Percentiles rank a stretch among this genome's conserved stretches.
phyloP scores from a whole-genome alignment of 2,113 vertebrate genomes.

The Malaclemys terrapin region DNA sequence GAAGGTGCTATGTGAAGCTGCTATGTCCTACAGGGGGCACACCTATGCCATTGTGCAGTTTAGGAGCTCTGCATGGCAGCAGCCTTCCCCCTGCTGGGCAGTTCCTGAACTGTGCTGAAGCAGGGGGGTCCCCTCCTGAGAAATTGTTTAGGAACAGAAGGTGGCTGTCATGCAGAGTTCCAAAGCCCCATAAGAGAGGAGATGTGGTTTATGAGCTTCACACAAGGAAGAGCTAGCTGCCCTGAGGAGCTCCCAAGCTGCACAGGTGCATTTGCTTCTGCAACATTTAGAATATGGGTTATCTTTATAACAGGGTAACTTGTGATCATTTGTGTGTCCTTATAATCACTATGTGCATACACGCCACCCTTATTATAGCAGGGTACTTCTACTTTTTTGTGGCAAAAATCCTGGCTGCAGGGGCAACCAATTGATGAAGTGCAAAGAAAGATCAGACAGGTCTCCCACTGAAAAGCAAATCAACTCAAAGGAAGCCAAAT shows the following conservation, averaged over 20 bases:
- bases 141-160: neutral
- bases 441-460: neutral
- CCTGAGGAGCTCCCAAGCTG: neutral
- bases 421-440: neutral
- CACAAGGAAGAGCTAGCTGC: neutral
- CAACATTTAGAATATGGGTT: neutral
- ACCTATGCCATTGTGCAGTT: too few species aligned
- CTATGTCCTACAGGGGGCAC: neutral
- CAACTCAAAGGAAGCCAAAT: neutral
- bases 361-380: neutral
- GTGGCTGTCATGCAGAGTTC: neutral
- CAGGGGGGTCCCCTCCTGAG: neutral
- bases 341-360: neutral
- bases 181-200: neutral
- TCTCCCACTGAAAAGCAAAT: neutral
- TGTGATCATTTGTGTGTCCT: neutral
- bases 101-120: neutral
- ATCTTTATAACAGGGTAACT: neutral
- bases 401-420: neutral
- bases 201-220: neutral
- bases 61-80: neutral
- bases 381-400: neutral
- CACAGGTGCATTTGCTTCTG: neutral
- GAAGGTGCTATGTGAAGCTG: neutral
- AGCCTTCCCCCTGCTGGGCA: neutral